These are phyloP conservation scores for Eilema caniola DNA, from an alignment of 2,888 invertebrate species.

Conservation along the genomic window DNA sequence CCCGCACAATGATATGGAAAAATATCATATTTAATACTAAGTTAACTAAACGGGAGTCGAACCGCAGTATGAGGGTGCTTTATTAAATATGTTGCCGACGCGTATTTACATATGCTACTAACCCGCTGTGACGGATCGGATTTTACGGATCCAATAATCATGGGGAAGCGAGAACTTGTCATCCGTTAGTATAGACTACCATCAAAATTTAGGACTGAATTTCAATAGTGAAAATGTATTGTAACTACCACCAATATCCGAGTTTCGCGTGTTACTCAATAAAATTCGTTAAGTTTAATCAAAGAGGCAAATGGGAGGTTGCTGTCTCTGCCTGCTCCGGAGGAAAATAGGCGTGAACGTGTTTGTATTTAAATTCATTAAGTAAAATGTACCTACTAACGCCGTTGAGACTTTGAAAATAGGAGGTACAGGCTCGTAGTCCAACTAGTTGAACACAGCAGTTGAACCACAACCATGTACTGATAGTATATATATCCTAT, in stretches of 20 bases:
- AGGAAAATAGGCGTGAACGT: too few species aligned
- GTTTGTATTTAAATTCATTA: too few species aligned
- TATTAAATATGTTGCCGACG: conserved; percentile 77
- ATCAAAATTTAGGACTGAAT: not conserved
- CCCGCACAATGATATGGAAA: conserved; percentile 81
- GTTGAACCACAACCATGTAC: too few species aligned
- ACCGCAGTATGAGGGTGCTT: conserved; percentile 58
- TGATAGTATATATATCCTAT: too few species aligned
- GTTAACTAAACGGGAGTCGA: conserved; percentile 68
- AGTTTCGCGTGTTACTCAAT: not conserved
- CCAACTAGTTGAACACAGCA: too few species aligned
- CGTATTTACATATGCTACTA: conserved; percentile 73
- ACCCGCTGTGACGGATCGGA: conserved; percentile 49
- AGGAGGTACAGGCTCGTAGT: too few species aligned
- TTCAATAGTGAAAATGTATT: not conserved
- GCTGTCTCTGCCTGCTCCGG: too few species aligned
- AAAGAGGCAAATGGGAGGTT: too few species aligned
- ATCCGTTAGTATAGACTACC: not conserved
- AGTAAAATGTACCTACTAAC: too few species aligned
- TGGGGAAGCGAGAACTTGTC: not conserved
- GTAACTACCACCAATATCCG: not conserved
- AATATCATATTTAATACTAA: conserved; percentile 81
- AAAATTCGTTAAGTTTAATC: not conserved
- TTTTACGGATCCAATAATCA: conserved; percentile 42
- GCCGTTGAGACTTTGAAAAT: too few species aligned